These are phyloP conservation scores for Drosophila setosimentum DNA, from an alignment of 2,888 invertebrate genomes.

Conservation along the genomic window DNA sequence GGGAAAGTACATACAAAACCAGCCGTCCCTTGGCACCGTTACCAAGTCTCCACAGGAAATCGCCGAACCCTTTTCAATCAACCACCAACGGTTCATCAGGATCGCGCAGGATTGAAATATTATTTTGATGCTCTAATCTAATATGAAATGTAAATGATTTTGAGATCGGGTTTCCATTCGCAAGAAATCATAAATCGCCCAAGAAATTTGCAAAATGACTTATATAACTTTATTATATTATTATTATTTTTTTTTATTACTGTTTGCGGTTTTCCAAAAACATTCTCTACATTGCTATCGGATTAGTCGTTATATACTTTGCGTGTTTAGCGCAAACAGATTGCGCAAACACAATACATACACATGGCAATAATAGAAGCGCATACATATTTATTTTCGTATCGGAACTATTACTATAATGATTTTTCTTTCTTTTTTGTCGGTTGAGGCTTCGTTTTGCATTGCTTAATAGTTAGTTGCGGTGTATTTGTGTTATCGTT, in stretches of 20 bases:
- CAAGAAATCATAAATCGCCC: constrained; percentile 2
- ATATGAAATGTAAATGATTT: neutral
- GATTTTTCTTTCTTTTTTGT: neutral
- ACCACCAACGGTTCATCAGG: neutral
- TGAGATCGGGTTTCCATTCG: neutral
- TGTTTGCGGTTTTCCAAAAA: constrained; percentile 67
- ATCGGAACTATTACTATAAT: constrained; percentile 33
- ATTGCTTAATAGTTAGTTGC: constrained; percentile 67
- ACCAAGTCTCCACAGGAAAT: neutral
- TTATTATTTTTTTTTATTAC: constrained; percentile 45
- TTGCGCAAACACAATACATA: constrained; percentile 42
- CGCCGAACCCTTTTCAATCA: neutral
- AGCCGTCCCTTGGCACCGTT: neutral
- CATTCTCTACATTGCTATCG: constrained; percentile 66
- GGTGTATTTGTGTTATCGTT: constrained; percentile 41
- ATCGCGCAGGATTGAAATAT: too few species aligned
- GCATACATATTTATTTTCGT: constrained; percentile 22
- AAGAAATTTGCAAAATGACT: constrained; percentile 16
- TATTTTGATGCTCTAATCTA: neutral
- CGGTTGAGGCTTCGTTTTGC: constrained; percentile 50
- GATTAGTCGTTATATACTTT: constrained; percentile 59
- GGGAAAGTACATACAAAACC: neutral
- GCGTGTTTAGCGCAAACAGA: constrained; percentile 32
- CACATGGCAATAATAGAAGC: constrained; percentile 52
- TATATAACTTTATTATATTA: constrained; percentile 60